Conservation (phyloP, 2,797 vertebrate genomes). For the Gymnoscopelus microlampas region DNA sequence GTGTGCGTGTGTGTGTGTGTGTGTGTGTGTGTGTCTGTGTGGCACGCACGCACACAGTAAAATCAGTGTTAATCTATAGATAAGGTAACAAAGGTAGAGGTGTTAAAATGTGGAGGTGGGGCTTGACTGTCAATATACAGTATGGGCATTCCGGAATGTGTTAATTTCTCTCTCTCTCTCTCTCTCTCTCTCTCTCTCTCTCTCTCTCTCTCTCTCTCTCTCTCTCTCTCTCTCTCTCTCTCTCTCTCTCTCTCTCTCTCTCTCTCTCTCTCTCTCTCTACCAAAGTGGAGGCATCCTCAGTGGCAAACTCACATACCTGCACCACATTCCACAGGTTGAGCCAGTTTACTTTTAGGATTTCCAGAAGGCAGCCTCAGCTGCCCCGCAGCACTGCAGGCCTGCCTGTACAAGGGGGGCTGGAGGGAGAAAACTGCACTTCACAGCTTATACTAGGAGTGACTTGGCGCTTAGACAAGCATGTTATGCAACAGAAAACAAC, state of each 20-base stretch:
- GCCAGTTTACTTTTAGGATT: slow-evolving; percentile 13
- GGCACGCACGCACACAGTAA: too few relatives aligned
- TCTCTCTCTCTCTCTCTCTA: neutral
- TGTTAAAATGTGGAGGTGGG: too few relatives aligned
- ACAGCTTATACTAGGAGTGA: neutral
- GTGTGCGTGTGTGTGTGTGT: neutral
- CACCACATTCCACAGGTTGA: slow-evolving; percentile 52
- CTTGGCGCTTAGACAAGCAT: slow-evolving; percentile 4
- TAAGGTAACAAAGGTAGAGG: too few relatives aligned
- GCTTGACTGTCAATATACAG: too few relatives aligned
- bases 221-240: neutral
- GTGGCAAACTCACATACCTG: slow-evolving; percentile 45
- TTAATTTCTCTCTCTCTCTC: slow-evolving; percentile 12
- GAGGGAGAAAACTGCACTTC: slow-evolving; percentile 15
- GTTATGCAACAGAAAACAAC: slow-evolving; percentile 46
- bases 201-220: neutral
- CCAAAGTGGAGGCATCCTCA: neutral
- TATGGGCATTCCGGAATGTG: neutral
- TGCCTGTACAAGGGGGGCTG: neutral
- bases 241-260: neutral
- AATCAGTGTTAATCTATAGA: neutral
- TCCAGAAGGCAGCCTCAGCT: neutral
- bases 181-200: neutral
- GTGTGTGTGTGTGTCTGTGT: neutral
- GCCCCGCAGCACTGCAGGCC: slow-evolving; percentile 24